Evolutionary conservation across 2,113 vertebrate species (phyloP).

Genomic region (Bubo bubo): DNA sequence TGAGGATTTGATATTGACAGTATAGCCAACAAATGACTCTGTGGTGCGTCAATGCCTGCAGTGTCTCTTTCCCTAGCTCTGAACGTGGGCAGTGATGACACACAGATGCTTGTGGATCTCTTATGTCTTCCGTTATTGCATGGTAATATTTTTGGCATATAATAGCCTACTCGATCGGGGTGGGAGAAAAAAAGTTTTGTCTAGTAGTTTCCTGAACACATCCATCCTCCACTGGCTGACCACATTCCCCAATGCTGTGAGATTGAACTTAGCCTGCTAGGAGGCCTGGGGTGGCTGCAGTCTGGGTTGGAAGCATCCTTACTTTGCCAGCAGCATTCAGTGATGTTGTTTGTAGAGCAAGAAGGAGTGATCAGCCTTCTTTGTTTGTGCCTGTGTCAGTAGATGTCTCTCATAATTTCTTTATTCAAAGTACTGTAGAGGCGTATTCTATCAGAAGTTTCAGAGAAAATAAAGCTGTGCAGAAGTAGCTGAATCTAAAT

Average conservation of each 20-base stretch:
- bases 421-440: background rate
- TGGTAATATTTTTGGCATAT: background rate
- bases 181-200: background rate
- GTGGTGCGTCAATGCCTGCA: background rate
- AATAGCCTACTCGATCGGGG: background rate
- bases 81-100: background rate
- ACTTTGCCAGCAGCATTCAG: background rate
- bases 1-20: background rate
- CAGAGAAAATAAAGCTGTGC: background rate
- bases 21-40: background rate
- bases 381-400: background rate
- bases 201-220: background rate
- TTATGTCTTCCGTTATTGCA: background rate
- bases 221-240: background rate
- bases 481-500: background rate
- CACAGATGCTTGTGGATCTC: background rate
- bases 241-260: background rate
- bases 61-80: background rate
- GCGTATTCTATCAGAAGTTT: background rate
- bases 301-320: background rate
- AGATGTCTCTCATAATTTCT: background rate
- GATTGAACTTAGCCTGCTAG: background rate
- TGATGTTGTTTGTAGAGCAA: background rate
- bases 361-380: accelerated
- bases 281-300: too few species aligned